Conservation (phyloP, 2,113 vertebrate species). For the Calypte anna region DNA sequence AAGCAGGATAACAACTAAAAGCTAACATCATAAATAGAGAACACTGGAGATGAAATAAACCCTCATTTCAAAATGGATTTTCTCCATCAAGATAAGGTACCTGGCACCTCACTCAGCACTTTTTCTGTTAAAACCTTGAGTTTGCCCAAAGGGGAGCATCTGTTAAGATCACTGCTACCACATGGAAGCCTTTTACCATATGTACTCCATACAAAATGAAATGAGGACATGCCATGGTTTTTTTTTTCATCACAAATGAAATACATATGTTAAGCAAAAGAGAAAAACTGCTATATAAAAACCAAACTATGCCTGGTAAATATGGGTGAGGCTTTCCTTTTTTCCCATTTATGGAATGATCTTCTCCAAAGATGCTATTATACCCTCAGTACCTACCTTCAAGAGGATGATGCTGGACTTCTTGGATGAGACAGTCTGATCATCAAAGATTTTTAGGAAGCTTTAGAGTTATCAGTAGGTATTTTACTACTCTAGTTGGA, state of each 20-base stretch:
- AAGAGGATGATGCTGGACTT: background rate
- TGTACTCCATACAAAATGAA: slow-evolving; percentile 6
- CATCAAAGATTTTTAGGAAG: background rate
- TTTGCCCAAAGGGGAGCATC: slow-evolving; percentile 52
- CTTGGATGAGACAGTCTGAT: background rate
- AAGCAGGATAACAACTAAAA: background rate
- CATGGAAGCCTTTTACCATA: slow-evolving; percentile 41
- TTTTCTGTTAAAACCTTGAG: slow-evolving; percentile 9
- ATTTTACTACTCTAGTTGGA: background rate
- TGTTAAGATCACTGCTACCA: slow-evolving; percentile 32
- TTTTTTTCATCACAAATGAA: background rate
- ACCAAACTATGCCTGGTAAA: background rate
- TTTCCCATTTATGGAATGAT: background rate
- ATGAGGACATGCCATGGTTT: background rate
- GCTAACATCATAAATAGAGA: background rate
- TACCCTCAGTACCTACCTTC: background rate
- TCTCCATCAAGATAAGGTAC: background rate
- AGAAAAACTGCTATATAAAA: background rate
- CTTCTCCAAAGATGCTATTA: background rate
- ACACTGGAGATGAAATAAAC: background rate
- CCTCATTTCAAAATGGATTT: slow-evolving; percentile 34
- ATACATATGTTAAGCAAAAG: background rate
- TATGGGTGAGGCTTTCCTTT: background rate
- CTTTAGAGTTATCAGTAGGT: background rate
- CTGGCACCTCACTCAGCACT: slow-evolving; percentile 25